Percentiles rank a stretch among this genome's conserved stretches.
Evolutionary conservation across 2,113 vertebrate genomes (phyloP).

Genomic region (Maccullochella peelii): DNA sequence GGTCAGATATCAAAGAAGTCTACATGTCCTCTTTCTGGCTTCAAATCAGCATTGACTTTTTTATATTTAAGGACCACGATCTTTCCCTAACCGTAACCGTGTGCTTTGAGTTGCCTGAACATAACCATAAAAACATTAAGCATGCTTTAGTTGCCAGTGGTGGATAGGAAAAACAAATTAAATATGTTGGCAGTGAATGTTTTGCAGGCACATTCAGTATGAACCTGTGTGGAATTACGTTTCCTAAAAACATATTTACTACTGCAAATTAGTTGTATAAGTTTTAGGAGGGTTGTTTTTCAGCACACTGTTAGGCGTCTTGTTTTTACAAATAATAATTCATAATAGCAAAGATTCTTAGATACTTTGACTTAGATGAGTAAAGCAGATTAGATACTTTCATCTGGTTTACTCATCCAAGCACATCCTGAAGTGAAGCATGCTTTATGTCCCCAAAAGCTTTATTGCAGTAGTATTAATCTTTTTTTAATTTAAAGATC

Average conservation of each 20-base stretch:
- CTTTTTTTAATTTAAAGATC: too few relatives aligned
- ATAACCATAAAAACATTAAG: background rate
- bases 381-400: too few relatives aligned
- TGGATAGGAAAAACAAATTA: background rate
- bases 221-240: too few relatives aligned
- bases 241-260: too few relatives aligned
- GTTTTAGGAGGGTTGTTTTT: too few relatives aligned
- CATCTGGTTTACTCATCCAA: background rate
- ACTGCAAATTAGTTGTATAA: too few relatives aligned
- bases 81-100: background rate
- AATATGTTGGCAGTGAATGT: background rate
- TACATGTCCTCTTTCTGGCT: background rate
- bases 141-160: background rate
- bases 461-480: background rate
- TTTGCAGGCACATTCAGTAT: too few relatives aligned
- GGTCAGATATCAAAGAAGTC: background rate
- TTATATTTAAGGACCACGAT: background rate
- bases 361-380: background rate
- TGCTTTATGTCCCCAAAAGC: background rate
- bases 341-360: background rate
- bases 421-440: background rate
- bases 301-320: too few relatives aligned
- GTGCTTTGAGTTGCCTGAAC: background rate
- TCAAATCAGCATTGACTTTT: background rate
- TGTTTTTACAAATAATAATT: background rate